A percentile compares a stretch with the other conserved stretches of the same genome.
Evolutionary conservation across 2,113 vertebrate species (phyloP).

Genomic region (Polypterus bichir): DNA sequence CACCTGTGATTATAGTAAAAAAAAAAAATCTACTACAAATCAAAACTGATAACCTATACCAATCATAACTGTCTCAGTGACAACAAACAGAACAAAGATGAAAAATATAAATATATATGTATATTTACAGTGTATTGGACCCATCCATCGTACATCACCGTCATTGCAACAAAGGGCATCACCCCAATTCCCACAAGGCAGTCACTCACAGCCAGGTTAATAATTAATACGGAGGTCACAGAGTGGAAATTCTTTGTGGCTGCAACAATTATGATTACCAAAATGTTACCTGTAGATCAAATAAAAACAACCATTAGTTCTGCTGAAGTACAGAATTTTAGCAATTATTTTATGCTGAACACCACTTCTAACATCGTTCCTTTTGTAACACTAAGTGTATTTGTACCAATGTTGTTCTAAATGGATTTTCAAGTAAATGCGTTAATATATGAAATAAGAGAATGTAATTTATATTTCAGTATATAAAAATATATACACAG

Average conservation of each 20-base stretch:
- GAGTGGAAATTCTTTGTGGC: slow-evolving; percentile 57
- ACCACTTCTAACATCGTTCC: too few relatives aligned
- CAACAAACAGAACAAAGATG: background rate
- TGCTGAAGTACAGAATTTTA: too few relatives aligned
- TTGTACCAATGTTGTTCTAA: too few relatives aligned
- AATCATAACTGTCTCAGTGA: background rate
- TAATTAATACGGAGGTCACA: slow-evolving; percentile 56
- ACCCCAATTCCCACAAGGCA: slow-evolving; percentile 57
- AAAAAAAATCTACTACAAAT: too few relatives aligned
- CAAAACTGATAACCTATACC: too few relatives aligned
- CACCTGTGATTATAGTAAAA: too few relatives aligned
- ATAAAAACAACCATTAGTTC: slow-evolving; percentile 12
- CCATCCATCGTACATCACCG: slow-evolving; percentile 51
- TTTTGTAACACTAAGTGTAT: too few relatives aligned
- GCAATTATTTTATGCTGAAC: too few relatives aligned
- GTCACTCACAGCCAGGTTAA: slow-evolving; percentile 64
- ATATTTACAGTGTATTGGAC: slow-evolving; percentile 39
- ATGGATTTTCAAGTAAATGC: too few relatives aligned
- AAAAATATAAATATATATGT: background rate
- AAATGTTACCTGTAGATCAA: slow-evolving; percentile 45
- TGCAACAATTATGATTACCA: slow-evolving; percentile 56
- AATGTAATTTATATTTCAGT: too few relatives aligned
- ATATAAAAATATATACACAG: too few relatives aligned
- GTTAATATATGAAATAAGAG: too few relatives aligned
- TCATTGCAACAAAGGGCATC: slow-evolving; percentile 62